Conservation (phyloP, 1,140 invertebrate species). For the Ectropis grisescens region DNA sequence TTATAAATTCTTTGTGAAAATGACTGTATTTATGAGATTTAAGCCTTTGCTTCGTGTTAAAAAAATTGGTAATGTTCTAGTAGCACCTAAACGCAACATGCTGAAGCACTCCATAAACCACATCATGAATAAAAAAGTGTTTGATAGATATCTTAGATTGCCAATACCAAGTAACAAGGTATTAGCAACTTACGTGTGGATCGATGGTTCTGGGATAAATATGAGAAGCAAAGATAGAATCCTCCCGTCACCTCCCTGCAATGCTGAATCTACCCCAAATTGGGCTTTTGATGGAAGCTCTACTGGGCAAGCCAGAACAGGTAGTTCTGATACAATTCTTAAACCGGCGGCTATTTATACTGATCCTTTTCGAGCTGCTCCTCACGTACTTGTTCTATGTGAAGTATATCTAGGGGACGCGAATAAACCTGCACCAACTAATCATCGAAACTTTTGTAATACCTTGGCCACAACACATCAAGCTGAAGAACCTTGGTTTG, state of each 20-base stretch:
- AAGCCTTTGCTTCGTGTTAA: too few relatives aligned
- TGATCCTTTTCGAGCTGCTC: slow-evolving; percentile 92
- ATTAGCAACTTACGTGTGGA: slow-evolving; percentile 89
- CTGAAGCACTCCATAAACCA: slow-evolving; percentile 46
- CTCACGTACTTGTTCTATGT: slow-evolving; percentile 92
- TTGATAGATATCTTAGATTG: slow-evolving; percentile 69
- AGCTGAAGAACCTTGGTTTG: slow-evolving; percentile 94
- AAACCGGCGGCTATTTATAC: slow-evolving; percentile 90
- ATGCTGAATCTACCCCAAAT: slow-evolving; percentile 82
- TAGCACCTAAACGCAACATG: slow-evolving; percentile 38
- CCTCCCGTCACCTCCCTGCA: slow-evolving; percentile 76
- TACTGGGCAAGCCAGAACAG: slow-evolving; percentile 81
- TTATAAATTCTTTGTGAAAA: too few relatives aligned
- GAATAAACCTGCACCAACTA: slow-evolving; percentile 68
- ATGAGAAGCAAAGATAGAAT: slow-evolving; percentile 87
- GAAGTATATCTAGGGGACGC: slow-evolving; percentile 64
- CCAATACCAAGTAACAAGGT: slow-evolving; percentile 78
- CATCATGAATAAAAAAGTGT: slow-evolving; percentile 48
- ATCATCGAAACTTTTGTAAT: slow-evolving; percentile 82
- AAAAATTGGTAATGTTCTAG: too few relatives aligned
- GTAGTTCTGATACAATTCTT: slow-evolving; percentile 90
- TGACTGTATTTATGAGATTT: too few relatives aligned
- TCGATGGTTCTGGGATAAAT: slow-evolving; percentile 91
- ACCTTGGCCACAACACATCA: slow-evolving; percentile 81
- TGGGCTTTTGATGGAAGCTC: slow-evolving; percentile 98